Evolutionary conservation across 2,888 invertebrate genomes (phyloP).

Genomic region (Dorcus hopei): DNA sequence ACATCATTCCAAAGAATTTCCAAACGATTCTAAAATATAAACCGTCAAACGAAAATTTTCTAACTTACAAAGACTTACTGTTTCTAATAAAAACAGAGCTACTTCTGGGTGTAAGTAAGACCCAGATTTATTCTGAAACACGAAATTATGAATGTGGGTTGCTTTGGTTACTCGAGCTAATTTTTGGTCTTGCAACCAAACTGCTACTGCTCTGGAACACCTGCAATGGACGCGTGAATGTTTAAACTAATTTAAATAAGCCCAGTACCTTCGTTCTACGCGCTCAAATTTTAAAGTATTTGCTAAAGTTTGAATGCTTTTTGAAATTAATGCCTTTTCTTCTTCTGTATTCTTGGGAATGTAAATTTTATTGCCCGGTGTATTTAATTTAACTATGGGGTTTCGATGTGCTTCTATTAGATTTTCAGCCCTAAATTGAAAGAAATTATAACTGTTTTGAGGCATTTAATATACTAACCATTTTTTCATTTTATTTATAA

Average conservation of each 20-base stretch:
- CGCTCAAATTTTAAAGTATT: constrained; percentile 29
- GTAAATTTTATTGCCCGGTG: constrained; percentile 34
- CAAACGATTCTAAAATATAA: constrained; percentile 58
- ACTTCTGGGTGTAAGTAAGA: constrained; percentile 60
- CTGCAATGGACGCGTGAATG: constrained; percentile 22
- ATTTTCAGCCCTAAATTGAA: constrained; percentile 34
- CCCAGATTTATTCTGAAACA: constrained; percentile 39
- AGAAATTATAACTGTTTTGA: constrained; percentile 1
- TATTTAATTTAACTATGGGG: constrained; percentile 34
- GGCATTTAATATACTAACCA: constrained; percentile 11
- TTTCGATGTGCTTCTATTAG: constrained; percentile 37
- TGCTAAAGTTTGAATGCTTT: constrained; percentile 28
- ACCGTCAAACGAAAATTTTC: constrained; percentile 5
- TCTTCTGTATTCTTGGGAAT: constrained; percentile 22
- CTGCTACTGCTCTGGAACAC: constrained; percentile 36
- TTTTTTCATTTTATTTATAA: constrained; percentile 10
- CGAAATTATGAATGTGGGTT: constrained; percentile 36
- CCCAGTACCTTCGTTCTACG: constrained; percentile 38
- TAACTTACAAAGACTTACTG: constrained; percentile 50
- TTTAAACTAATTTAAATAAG: constrained; percentile 1
- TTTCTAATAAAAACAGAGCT: constrained; percentile 63
- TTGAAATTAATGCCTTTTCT: constrained; percentile 21
- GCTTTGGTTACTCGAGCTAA: constrained; percentile 34
- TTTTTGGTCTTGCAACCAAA: constrained; percentile 34
- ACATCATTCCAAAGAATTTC: constrained; percentile 57